Base-by-base conservation (phyloP, 2,113 vertebrate species). In the Barbus barbus region DNA sequence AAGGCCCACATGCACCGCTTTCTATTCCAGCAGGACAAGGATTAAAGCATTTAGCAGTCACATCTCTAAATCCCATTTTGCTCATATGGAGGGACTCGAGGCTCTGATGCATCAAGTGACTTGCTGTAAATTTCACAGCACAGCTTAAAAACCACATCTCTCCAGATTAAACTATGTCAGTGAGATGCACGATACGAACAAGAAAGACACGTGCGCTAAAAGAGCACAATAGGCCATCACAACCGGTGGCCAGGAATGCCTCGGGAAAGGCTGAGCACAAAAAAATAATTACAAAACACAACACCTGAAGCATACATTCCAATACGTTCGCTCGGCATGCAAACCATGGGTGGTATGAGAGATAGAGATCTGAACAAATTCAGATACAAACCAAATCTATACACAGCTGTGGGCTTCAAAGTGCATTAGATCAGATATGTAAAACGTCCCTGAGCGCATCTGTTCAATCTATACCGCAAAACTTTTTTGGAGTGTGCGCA, bases 1-100 rank as follows among this genome's bases (percentile, higher is more conserved):
- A 84, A 85, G 72, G 75, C 83, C 81, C 85, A 86, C 78, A 89
- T 58, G 78, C 69, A 60, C 60, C 33, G 60, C 79, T 83, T 86
- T 86, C 81, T 51, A 67, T 60, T 87, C 81, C 81, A 82, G 69
- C 31, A 81, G 88, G 72, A 82, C 85, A 80, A 69, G 85, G 87
- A 85, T 89, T 83, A 83, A 78, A 85, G 85, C 61, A 84, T 81
- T 87, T 87, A 83, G 85, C 61, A 87, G 87, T 85, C 85, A 65
- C 80, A 74, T 87, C 88, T 76, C 48, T 48, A 84, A 87, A 83
- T 84, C 79, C 83, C 71, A 73, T 85, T 86, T 83, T 28, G 51
- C 61, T 84, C 53, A 82, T 65, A 38, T 65, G 48, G 46, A 86
- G 28, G 77, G 26, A 80, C 72, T 81, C 18, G 46, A 76, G 74